phyloP scores from a whole-genome alignment of 1,140 invertebrate genomes.

The Panagrolaimus sp. region DNA sequence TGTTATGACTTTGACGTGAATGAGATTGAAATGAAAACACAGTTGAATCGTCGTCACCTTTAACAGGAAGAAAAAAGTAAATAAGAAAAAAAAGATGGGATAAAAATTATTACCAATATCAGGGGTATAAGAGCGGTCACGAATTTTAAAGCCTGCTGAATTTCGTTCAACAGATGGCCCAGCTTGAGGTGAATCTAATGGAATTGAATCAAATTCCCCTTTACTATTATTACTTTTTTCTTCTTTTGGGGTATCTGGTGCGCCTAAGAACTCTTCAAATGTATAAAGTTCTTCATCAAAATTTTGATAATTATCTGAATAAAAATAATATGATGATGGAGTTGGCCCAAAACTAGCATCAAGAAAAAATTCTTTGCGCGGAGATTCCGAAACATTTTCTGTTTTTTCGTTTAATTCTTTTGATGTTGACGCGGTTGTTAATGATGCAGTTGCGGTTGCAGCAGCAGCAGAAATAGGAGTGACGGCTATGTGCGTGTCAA shows the following conservation, averaged over 20 bases:
- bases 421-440: too few relatives aligned
- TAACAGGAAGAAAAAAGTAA: too few relatives aligned
- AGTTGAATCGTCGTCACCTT: too few relatives aligned
- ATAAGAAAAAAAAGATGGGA: not conserved
- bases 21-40: too few relatives aligned
- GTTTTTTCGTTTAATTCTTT: too few relatives aligned
- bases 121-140: not conserved
- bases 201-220: not conserved
- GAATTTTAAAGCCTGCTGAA: too few relatives aligned
- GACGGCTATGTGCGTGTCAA: too few relatives aligned
- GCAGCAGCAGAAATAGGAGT: too few relatives aligned
- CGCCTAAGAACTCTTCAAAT: slow-evolving; percentile 25
- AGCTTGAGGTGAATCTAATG: not conserved
- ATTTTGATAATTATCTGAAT: slow-evolving; percentile 2
- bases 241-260: slow-evolving; percentile 19
- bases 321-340: not conserved
- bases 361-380: slow-evolving; percentile 7
- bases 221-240: not conserved
- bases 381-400: too few relatives aligned
- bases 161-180: too few relatives aligned
- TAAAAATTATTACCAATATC: not conserved
- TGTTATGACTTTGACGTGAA: too few relatives aligned
- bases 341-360: slow-evolving; percentile 1
- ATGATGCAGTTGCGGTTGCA: too few relatives aligned
- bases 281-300: slow-evolving; percentile 17